Evolutionary conservation across 2,888 invertebrate species (phyloP), one percentile per base, ranked within the genome.

Genomic region (Lycia hirtaria): DNA sequence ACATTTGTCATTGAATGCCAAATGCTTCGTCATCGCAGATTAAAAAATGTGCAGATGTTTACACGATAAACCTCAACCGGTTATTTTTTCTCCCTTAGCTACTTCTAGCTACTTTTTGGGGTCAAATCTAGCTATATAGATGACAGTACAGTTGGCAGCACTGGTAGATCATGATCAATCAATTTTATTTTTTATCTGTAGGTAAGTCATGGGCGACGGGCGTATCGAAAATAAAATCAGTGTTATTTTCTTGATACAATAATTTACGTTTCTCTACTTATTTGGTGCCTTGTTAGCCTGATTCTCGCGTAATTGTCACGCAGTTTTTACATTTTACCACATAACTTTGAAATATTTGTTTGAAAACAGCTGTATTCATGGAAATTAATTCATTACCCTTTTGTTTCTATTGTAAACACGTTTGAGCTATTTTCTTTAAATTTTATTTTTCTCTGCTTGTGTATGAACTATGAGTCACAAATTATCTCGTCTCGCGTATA

Each of bases 401-500:
- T 70, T 68, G 60, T 72, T 75, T 72, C 65, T 71, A 65, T 74
- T 76, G 78, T 80, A 80, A 81, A 84, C 83, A 83, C 76, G 71
- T 76, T 78, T 71, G 67, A 66, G 56, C 67, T 71, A 77, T 66
- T 71, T 70, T 62, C 63, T 69, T 64, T 44, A 55, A 64, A 57
- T 70, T 69, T 63, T 66, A 58, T 64, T 49, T 57, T 60, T 45
- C 58, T 55, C 37, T 38, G 58, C 56, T 67, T 61, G 58, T 76
- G 68, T 75, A 75, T 78, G 76, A 81, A 82, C 74, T 76, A 83
- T 87, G 86, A 85, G 72, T 86, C 83, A 82, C 71, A 71, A 67
- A 64, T 67, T 64, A 70, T 59, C 57, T 33, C 64, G 51, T 63
- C 64, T 64, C 49, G 52, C 22, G 56, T 69, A 33, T 50, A 65